Base-by-base conservation (phyloP, 2,113 vertebrate genomes). In the Willisornis vidua region DNA sequence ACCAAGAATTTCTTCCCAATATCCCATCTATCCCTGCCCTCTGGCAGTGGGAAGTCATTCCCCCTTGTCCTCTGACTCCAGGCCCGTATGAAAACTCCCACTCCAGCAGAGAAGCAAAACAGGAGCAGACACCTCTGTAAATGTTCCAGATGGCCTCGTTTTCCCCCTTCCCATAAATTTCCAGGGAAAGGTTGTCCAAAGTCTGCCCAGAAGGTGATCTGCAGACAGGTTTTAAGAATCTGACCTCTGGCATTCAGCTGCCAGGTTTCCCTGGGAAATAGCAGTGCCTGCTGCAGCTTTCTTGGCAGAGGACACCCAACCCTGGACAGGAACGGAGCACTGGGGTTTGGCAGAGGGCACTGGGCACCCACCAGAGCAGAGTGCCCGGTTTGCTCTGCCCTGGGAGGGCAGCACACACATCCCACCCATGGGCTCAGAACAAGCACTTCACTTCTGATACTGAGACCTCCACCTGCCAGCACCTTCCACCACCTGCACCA, bases 311-410 rank as follows among this genome's bases (percentile, higher is more conserved):
- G 9, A 59, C 54, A 33, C 5, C 28, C 39, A 22, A 13, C 5
- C 22, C 78, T 20, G 5, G 29, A 33, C 59, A 61, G 18, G 0
- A 17, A 54, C n/a, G 12, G 29, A 58, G 55, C 1, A 0, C 0
- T 41, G 61, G 55, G 35, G 5, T 55, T 43, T 61, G 75, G 35
- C 67, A 66, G n/a, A 41, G 58, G 57, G 52, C 62, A 13, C 25
- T 59, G 48, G 39, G 49, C 10, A 48, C 39, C 26, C 1, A 7
- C 10, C 29, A 49, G 2, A 57, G 67, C 67, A 48, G 43, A 24
- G 61, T 0, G 0, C 19, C 76, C 31, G 54, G 9, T 45, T 6
- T 19, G 49, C 70, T 35, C 55, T 43, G 35, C 88, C 19, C 54
- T 2, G 0, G n/a, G 9, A 87, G 48, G 49, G 26, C 7, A 2